These are phyloP conservation scores for Ganaspis sp. DNA, from an alignment of 1,140 invertebrate species.

Conservation along the genomic window DNA sequence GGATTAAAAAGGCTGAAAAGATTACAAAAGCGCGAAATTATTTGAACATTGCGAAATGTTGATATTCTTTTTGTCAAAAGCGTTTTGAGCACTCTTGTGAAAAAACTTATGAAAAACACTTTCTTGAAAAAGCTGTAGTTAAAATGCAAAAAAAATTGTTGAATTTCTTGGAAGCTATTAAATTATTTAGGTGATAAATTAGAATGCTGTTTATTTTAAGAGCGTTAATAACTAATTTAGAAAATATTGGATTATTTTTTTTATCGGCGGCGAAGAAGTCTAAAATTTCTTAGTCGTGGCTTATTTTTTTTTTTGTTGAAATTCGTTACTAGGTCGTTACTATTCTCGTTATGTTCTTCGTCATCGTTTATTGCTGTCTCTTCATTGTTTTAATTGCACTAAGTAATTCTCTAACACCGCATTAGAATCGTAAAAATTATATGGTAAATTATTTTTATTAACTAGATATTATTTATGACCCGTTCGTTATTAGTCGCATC, in stretches of 20 bases:
- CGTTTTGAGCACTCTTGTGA: too few relatives aligned
- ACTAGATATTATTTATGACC: neutral
- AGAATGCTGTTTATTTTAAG: too few relatives aligned
- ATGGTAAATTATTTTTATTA: neutral
- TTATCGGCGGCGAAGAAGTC: neutral
- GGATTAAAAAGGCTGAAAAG: too few relatives aligned
- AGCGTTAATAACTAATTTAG: too few relatives aligned
- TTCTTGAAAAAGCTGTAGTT: too few relatives aligned
- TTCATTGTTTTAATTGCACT: neutral
- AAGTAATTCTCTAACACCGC: neutral
- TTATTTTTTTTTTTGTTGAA: neutral
- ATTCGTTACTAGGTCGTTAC: constrained; percentile 16
- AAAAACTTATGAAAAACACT: too few relatives aligned
- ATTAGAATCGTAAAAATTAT: neutral
- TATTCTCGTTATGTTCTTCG: neutral
- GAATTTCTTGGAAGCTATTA: too few relatives aligned
- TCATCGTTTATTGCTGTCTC: constrained; percentile 2
- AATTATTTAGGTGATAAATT: too few relatives aligned
- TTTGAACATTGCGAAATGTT: too few relatives aligned
- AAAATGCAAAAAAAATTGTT: too few relatives aligned
- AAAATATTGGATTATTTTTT: neutral
- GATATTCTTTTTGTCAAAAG: too few relatives aligned
- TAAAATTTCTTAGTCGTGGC: neutral
- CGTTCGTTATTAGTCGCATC: neutral
- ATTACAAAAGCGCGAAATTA: too few relatives aligned